Percentiles rank a stretch among this genome's conserved stretches.
These are phyloP conservation scores for Etheostoma cragini DNA, from an alignment of 2,113 vertebrate species.

Conservation along the genomic window DNA sequence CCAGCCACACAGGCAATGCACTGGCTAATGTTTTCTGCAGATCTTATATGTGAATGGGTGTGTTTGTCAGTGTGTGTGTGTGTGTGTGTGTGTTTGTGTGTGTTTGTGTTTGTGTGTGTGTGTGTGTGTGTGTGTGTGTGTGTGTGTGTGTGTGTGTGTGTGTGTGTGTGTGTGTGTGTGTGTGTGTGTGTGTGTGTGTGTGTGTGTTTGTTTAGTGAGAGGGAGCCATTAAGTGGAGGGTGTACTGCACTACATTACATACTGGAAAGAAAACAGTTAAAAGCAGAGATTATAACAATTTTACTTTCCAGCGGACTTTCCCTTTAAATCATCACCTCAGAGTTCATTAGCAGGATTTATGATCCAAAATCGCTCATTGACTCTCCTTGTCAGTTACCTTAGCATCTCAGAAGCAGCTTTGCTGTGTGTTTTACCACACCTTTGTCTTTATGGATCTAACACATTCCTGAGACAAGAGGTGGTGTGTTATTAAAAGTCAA, in stretches of 20 bases:
- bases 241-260: constrained; percentile 43
- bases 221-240: constrained; percentile 58
- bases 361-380: constrained; percentile 22
- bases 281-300: constrained; percentile 57
- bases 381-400: constrained; percentile 12
- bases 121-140: constrained; percentile 49
- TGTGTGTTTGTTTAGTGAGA: constrained; percentile 15
- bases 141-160: constrained; percentile 31
- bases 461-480: constrained; percentile 71
- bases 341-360: constrained; percentile 60
- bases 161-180: constrained; percentile 45
- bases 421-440: constrained; percentile 45
- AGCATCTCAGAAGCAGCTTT: constrained; percentile 14
- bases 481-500: constrained; percentile 76
- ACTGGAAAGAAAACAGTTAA: constrained; percentile 36
- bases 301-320: constrained; percentile 49
- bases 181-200: constrained; percentile 39
- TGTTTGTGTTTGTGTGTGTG: constrained; percentile 30
- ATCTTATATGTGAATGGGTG: constrained; percentile 37
- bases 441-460: constrained; percentile 64
- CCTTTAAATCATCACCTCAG: constrained; percentile 53
- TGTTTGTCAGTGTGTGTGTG: constrained; percentile 42
- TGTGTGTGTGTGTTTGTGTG: constrained; percentile 31
- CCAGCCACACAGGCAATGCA: background rate
- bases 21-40: constrained; percentile 67